A percentile compares a stretch with the other conserved stretches of the same genome.
phyloP scores from a whole-genome alignment of 2,888 invertebrate genomes.

The Tolmerus cingulatus region DNA sequence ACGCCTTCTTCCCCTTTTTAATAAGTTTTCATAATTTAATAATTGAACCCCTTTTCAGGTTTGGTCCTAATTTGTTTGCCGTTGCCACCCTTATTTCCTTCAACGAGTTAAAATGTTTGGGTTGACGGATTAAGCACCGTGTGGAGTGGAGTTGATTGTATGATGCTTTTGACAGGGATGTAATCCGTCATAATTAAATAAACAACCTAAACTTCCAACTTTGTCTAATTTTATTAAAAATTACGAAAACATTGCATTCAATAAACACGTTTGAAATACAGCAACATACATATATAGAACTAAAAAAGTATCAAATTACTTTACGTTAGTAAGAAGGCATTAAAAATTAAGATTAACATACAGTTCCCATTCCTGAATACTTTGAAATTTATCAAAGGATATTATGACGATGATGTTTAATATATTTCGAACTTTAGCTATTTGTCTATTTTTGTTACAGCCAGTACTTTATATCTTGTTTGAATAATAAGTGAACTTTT shows the following conservation, averaged over 20 bases:
- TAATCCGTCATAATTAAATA: constrained; percentile 4
- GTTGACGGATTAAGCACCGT: background rate
- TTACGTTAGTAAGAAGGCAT: too few species aligned
- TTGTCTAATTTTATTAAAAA: background rate
- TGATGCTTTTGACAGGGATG: constrained; percentile 21
- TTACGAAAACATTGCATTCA: background rate
- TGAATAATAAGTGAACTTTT: too few species aligned
- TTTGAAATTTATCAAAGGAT: too few species aligned
- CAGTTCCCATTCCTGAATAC: too few species aligned
- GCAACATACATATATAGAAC: too few species aligned
- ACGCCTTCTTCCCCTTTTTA: constrained; percentile 17
- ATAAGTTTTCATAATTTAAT: constrained; percentile 40
- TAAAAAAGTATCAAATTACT: background rate
- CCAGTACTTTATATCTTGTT: too few species aligned
- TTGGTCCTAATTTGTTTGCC: background rate
- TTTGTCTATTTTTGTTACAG: too few species aligned
- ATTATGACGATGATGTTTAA: too few species aligned
- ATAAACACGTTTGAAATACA: background rate
- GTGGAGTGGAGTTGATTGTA: background rate
- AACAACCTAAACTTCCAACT: background rate
- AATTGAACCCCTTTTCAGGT: constrained; percentile 15
- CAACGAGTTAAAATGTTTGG: background rate
- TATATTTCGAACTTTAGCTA: too few species aligned
- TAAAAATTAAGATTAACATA: too few species aligned
- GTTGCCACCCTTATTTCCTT: background rate